Conservation (phyloP, 2,888 invertebrate species). For the Caradrina clavipalpis region DNA sequence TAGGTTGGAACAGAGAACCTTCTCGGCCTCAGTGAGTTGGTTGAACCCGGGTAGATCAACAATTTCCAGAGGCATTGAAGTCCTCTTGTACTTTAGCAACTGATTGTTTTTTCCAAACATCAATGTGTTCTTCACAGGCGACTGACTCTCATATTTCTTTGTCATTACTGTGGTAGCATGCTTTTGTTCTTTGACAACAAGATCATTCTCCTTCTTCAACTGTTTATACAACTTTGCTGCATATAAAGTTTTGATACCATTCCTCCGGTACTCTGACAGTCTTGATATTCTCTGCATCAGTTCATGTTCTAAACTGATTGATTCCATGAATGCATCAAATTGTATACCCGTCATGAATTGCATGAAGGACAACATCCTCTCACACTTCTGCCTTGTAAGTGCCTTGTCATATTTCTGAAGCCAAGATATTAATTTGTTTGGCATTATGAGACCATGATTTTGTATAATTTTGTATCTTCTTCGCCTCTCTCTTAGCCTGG, state of each 20-base stretch:
- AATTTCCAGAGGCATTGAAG: slow-evolving; percentile 91
- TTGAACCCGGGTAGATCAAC: slow-evolving; percentile 95
- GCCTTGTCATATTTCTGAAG: slow-evolving; percentile 93
- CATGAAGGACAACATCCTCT: slow-evolving; percentile 93
- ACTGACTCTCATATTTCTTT: slow-evolving; percentile 81
- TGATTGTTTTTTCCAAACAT: slow-evolving; percentile 69
- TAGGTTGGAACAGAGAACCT: slow-evolving; percentile 94
- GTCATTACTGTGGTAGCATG: slow-evolving; percentile 78
- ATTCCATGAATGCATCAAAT: slow-evolving; percentile 95
- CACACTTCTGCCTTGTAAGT: slow-evolving; percentile 89
- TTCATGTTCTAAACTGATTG: slow-evolving; percentile 93
- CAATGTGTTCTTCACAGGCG: slow-evolving; percentile 74
- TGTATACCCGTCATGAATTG: slow-evolving; percentile 94
- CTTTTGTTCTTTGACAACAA: slow-evolving; percentile 88
- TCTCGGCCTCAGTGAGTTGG: slow-evolving; percentile 93
- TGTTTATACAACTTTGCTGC: slow-evolving; percentile 92
- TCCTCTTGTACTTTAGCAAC: slow-evolving; percentile 78
- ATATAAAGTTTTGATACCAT: slow-evolving; percentile 93
- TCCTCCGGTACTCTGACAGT: slow-evolving; percentile 92
- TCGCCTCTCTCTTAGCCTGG: slow-evolving; percentile 93
- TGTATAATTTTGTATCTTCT: slow-evolving; percentile 94
- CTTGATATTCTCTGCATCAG: slow-evolving; percentile 92
- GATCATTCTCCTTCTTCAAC: slow-evolving; percentile 91
- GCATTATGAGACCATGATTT: slow-evolving; percentile 95
- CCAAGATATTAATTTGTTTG: slow-evolving; percentile 93